These are phyloP conservation scores for Emydocephalus ijimae DNA, from an alignment of 2,113 vertebrate genomes.

Conservation along the genomic window DNA sequence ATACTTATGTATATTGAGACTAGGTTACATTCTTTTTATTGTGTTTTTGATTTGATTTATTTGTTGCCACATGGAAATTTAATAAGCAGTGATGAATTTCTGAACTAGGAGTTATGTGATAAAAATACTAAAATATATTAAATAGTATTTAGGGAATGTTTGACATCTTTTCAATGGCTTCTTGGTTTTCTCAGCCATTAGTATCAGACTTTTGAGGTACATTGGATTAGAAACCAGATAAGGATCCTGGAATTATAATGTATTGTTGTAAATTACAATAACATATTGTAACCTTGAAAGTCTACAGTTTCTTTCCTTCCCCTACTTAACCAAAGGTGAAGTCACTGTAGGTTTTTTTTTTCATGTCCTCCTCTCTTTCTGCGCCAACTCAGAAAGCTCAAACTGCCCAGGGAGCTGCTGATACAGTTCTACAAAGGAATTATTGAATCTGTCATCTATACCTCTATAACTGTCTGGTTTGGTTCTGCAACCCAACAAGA, in stretches of 20 bases:
- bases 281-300: background rate
- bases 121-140: background rate
- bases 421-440: too few species aligned
- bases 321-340: background rate
- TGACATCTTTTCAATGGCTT: background rate
- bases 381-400: too few species aligned
- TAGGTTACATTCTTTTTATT: background rate
- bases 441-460: too few species aligned
- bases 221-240: background rate
- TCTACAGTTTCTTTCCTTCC: background rate
- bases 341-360: background rate
- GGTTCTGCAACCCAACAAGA: too few species aligned
- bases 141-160: background rate
- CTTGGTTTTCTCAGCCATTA: background rate
- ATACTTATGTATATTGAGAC: background rate
- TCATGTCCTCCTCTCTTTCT: background rate
- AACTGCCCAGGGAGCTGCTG: too few species aligned
- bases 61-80: background rate
- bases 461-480: too few species aligned
- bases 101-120: background rate
- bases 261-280: background rate
- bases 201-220: background rate
- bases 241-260: background rate
- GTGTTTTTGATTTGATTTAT: background rate
- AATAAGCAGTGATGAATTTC: background rate